Evolutionary conservation across 2,113 vertebrate species (phyloP), one percentile per base, ranked within the genome.

Genomic region (Tetraodon nigroviridis): DNA sequence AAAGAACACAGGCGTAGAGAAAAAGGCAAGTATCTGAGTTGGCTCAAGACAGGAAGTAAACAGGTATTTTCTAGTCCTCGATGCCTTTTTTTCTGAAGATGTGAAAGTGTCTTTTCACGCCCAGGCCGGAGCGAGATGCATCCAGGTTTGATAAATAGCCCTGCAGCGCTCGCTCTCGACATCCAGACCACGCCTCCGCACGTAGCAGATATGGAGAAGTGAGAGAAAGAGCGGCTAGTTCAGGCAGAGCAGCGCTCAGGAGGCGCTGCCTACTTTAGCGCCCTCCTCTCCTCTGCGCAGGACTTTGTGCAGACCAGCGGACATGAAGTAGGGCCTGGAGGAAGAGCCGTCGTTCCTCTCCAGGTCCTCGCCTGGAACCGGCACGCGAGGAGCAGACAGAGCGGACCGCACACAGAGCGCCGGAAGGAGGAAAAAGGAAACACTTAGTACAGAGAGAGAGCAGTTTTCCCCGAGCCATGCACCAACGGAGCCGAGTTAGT

Each of bases 341-440:
- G 93, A 83, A 63, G 95, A 94, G 71, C 95, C 96, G 8, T 98
- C 93, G 45, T 98, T 98, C 83, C 94, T 93, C 89, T 98, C 95
- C 73, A 98, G 87, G 85, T 98, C 96, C 93, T 98, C 96, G 84
- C 95, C 96, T 98, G 89, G 79, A 58, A 19, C 51, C 41, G 52
- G 48, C 57, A 64, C 37, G 71, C 40, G 22, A 48, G 51, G 46
- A 53, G 53, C 14, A 63, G 55, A 14, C 46, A 17, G 0, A 71
- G 69, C 52, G 69, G 55, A 53, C 24, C 47, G 52, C 0, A 4
- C 18, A 32, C 29, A 71, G 49, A 63, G 51, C 1, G 49, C 53
- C 48, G 57, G 76, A 46, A 50, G 19, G 40, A 55, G 56, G 60
- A 82, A 52, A 80, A 51, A 78, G 61, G 27, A 71, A 63, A 73